A percentile compares a stretch with the other conserved stretches of the same genome.
phyloP scores from a whole-genome alignment of 1,140 invertebrate genomes.

The Drosophila suzukii region DNA sequence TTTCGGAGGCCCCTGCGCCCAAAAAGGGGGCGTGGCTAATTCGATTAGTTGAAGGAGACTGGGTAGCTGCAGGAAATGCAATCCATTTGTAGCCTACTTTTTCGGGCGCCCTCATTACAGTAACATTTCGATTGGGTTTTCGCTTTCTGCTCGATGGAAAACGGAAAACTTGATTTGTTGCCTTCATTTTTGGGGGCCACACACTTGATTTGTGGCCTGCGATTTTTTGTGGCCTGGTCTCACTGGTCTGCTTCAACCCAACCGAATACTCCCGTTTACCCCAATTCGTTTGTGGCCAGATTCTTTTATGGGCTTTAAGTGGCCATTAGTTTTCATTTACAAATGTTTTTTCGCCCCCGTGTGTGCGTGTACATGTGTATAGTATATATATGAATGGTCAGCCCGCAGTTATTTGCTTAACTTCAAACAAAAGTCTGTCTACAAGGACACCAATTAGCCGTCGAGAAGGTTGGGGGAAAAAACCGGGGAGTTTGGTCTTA shows the following conservation, averaged over 20 bases:
- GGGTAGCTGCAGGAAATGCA: conserved; percentile 31
- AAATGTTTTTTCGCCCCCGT: conserved; percentile 7
- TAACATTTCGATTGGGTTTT: conserved; percentile 31
- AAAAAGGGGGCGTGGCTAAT: conserved; percentile 12
- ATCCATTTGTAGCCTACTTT: conserved; percentile 40
- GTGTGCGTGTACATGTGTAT: not conserved
- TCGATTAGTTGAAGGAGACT: conserved; percentile 30
- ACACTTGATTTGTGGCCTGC: conserved; percentile 25
- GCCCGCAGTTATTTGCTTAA: conserved; percentile 44
- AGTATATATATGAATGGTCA: conserved; percentile 7
- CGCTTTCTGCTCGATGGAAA: not conserved
- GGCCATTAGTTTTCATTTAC: conserved; percentile 48
- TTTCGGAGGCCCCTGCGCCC: not conserved
- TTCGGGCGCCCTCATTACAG: conserved; percentile 22
- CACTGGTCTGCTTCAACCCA: not conserved
- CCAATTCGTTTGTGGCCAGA: conserved; percentile 6
- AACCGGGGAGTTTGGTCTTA: conserved; percentile 16
- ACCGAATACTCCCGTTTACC: not conserved
- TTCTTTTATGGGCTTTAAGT: conserved; percentile 47
- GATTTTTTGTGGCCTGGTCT: not conserved
- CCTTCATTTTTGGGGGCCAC: conserved; percentile 16
- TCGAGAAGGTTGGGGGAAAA: not conserved
- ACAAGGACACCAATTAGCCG: conserved; percentile 37
- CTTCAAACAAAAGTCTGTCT: conserved; percentile 46
- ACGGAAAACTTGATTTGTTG: conserved; percentile 29